Conservation (phyloP, 2,888 invertebrate species). For the Philhelius pedissequus region DNA sequence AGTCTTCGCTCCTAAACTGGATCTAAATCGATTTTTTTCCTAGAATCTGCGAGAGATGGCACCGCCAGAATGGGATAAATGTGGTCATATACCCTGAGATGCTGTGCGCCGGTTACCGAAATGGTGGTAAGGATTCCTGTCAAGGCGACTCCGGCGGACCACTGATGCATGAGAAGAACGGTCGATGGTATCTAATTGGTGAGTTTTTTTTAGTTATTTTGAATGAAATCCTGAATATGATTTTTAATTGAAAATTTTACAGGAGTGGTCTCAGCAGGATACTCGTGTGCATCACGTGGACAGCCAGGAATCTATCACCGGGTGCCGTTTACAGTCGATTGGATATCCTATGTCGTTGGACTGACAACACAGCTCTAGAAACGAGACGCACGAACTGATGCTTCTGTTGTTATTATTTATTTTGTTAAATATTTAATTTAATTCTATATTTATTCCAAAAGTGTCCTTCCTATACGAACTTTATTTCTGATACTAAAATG, state of each 20-base stretch:
- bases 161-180: conserved; percentile 91
- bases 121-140: conserved; percentile 86
- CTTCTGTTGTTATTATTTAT: conserved; percentile 37
- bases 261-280: conserved; percentile 95
- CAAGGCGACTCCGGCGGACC: conserved; percentile 89
- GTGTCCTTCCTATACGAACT: conserved; percentile 12
- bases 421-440: conserved; percentile 45
- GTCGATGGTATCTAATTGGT: conserved; percentile 92
- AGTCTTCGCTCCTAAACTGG: not conserved
- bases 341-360: conserved; percentile 86
- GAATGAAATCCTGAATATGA: conserved; percentile 30
- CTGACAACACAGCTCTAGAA: conserved; percentile 75
- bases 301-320: conserved; percentile 97
- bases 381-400: conserved; percentile 4
- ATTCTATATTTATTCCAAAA: conserved; percentile 56
- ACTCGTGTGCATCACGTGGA: conserved; percentile 94
- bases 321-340: conserved; percentile 95
- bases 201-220: conserved; percentile 51
- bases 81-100: conserved; percentile 94
- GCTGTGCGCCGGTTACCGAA: conserved; percentile 95
- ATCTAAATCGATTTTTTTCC: not conserved
- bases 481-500: conserved; percentile 14
- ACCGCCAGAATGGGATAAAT: conserved; percentile 82
- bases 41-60: conserved; percentile 83
- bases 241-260: not conserved